These are phyloP conservation scores for Drosophila lacicola DNA, from an alignment of 2,888 invertebrate genomes.

Conservation along the genomic window DNA sequence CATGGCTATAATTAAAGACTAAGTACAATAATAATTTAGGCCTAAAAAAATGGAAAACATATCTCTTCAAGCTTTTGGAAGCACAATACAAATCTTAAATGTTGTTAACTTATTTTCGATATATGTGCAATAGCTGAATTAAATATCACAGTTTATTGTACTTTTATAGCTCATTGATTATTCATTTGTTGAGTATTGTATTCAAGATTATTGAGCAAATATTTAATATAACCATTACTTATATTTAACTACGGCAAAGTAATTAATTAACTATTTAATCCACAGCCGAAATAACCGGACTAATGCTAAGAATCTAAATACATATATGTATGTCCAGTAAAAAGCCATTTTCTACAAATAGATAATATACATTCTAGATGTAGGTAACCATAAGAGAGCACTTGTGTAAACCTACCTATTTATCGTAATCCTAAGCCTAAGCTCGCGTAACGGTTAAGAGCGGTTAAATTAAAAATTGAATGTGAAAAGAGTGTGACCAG, in stretches of 20 bases:
- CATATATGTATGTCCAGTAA: constrained; percentile 7
- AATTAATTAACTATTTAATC: constrained; percentile 25
- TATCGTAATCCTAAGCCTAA: constrained; percentile 21
- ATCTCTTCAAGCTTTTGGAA: constrained; percentile 63
- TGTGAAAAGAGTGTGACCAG: constrained; percentile 62
- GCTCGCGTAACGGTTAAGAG: constrained; percentile 61
- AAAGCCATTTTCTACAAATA: constrained; percentile 23
- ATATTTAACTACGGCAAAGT: constrained; percentile 27
- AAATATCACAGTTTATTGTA: constrained; percentile 9
- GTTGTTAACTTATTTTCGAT: constrained; percentile 43
- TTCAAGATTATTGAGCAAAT: constrained; percentile 20
- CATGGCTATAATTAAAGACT: constrained; percentile 49
- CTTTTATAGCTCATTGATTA: constrained; percentile 17
- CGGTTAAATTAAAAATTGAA: constrained; percentile 12
- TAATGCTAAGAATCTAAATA: constrained; percentile 10
- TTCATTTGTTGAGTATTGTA: constrained; percentile 7
- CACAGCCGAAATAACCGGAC: constrained; percentile 18
- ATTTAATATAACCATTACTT: constrained; percentile 37
- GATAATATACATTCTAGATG: constrained; percentile 3
- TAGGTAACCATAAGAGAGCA: constrained; percentile 32
- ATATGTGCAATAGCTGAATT: constrained; percentile 28
- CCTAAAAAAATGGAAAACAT: constrained; percentile 56
- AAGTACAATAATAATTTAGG: constrained; percentile 41
- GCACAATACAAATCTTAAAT: constrained; percentile 52
- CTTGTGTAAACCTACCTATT: constrained; percentile 23